Evolutionary conservation across 2,113 vertebrate species (phyloP), one percentile per base, ranked within the genome.

Genomic region (Chionodraco myersi): DNA sequence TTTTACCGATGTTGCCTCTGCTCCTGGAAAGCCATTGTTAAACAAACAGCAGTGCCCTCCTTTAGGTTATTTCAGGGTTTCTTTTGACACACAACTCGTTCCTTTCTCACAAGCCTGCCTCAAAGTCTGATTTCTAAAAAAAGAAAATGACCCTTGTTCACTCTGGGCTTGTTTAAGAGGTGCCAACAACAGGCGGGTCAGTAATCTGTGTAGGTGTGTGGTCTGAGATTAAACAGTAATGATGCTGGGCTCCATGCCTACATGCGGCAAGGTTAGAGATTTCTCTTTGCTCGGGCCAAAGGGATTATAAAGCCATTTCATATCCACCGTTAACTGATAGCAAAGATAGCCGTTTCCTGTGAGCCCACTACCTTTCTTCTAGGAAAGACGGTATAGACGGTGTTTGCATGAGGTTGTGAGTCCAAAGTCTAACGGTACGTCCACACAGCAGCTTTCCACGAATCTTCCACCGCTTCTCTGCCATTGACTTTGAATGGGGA

Each of bases 181-280:
- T 26, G 57, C 41, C 52, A 36, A 53, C 30, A 75, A 63, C 52
- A n/a, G 63, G 44, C 49, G 4, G 9, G 56, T 51, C 58, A 68
- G 70, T 18, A 47, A 54, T 72, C 54, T 63, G 76, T 52, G 23
- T 45, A 7, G 73, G 80, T 86, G 90, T 90, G 86, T 80, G 86
- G 70, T 82, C 85, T 69, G 44, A 72, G 78, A 83, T 90, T 67
- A 75, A 79, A 86, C 81, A 64, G 69, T 59, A 11, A 34, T 71
- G 44, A 88, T 70, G 65, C 48, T 5, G 18, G 49, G 63, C 82
- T 79, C 66, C 79, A 66, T 11, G 72, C 16, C 75, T 21, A 16
- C 21, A 41, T 14, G 49, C 23, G 71, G 61, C 57, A 62, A 1
- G 34, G 30, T 52, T 57, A 53, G 30, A 47, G 5, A 2, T 21